Evolutionary conservation across 2,113 vertebrate species (phyloP), one percentile per base, ranked within the genome.

Genomic region (Leucopsar rothschildi): DNA sequence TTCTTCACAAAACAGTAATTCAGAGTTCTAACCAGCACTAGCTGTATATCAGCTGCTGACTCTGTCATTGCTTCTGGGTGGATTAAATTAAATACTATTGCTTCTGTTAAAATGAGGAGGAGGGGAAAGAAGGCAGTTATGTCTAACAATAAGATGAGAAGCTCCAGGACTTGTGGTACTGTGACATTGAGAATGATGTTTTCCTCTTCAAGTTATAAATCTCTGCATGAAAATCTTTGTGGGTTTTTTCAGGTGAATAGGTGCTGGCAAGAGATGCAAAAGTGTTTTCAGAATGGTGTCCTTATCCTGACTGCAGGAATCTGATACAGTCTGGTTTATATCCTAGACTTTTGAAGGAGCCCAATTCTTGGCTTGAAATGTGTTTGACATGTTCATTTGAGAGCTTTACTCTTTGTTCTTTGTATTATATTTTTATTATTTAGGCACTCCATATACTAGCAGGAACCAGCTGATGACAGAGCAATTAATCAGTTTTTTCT

Each of bases 61-160:
- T 97, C 77, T 86, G 64, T 77, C 87, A 20, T 86, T 94, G 85
- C 72, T 95, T 92, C 82, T 92, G 60, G 76, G 82, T 94, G 88
- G 69, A 92, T 96, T 96, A 93, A 93, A 93, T 96, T 84, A 86
- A 95, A 84, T 84, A 52, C 60, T 66, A 22, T 88, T 88, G 63
- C 75, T 94, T 92, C 70, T 93, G 42, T 92, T 96, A 63, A 94
- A 94, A 86, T 2, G 31, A 92, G 56, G 39, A 92, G 82, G 85
- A 93, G 82, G 44, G 37, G 23, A 63, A 82, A 68, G 90, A 64
- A 86, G 50, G 49, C 68, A 81, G n/a, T 77, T 59, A 29, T 68
- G 44, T 94, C 82, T 92, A 73, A 80, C 82, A 63, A 31, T 40
- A 37, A 89, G 70, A 82, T 37, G 53, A 88, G 90, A 66, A 66